phyloP scores from a whole-genome alignment of 2,888 invertebrate species.

The Creontiades dilutus region DNA sequence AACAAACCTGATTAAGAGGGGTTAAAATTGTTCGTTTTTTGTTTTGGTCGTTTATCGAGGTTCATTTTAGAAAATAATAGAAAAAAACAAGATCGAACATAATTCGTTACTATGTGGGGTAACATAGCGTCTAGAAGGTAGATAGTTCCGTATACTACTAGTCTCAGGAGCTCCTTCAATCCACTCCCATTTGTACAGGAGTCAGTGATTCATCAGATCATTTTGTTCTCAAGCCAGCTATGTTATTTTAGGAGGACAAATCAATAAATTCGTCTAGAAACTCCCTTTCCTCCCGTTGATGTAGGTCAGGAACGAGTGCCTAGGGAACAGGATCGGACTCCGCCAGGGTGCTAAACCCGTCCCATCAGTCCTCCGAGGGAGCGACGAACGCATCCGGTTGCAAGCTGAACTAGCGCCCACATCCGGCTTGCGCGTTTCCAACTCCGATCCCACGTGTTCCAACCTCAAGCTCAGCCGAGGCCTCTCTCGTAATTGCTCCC shows the following conservation, averaged over 20 bases:
- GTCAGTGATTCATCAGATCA: too few relatives aligned
- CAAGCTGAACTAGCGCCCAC: background rate
- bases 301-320: background rate
- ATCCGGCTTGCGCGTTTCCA: background rate
- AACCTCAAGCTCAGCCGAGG: background rate
- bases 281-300: background rate
- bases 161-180: too few relatives aligned
- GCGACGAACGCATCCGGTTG: background rate
- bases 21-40: too few relatives aligned
- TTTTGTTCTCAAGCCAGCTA: background rate
- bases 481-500: background rate
- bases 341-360: background rate
- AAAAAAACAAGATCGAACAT: too few relatives aligned
- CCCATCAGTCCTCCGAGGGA: constrained; percentile 1
- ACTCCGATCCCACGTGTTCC: background rate
- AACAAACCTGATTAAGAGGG: too few relatives aligned
- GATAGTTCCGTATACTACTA: too few relatives aligned
- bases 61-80: too few relatives aligned
- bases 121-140: too few relatives aligned
- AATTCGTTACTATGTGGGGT: too few relatives aligned
- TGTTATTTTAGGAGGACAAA: background rate
- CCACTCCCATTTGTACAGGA: too few relatives aligned
- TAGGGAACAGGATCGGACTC: background rate
- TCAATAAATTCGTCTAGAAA: background rate
- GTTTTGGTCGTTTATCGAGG: too few relatives aligned